These are phyloP conservation scores for Mercenaria mercenaria DNA, from an alignment of 1,140 invertebrate genomes.

Conservation along the genomic window DNA sequence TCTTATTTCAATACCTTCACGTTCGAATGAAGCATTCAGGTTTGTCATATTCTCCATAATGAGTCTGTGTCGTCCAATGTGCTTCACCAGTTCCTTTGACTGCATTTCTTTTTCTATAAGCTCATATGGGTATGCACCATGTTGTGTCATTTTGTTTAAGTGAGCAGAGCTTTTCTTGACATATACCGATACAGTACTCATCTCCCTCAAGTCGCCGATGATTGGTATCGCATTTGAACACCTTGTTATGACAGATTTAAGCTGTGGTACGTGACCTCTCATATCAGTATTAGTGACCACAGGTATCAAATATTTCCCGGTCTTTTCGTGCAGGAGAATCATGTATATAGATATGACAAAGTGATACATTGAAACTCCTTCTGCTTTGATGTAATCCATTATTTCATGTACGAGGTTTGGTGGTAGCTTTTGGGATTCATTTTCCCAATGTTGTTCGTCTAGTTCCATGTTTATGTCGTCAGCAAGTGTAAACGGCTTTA, in stretches of 20 bases:
- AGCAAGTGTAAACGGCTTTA: not conserved
- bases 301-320: not conserved
- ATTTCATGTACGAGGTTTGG: not conserved
- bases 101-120: not conserved
- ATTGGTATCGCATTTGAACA: conserved; percentile 9
- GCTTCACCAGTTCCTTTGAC: not conserved
- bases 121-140: not conserved
- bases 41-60: not conserved
- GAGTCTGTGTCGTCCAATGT: not conserved
- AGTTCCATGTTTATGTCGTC: not conserved
- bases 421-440: not conserved
- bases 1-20: not conserved
- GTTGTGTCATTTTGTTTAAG: not conserved
- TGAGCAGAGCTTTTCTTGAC: not conserved
- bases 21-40: not conserved
- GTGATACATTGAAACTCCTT: not conserved
- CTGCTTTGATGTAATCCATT: not conserved
- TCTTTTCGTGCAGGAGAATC: not conserved
- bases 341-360: not conserved
- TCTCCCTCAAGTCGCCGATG: not conserved
- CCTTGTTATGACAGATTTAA: not conserved
- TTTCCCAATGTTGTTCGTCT: not conserved
- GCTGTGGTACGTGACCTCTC: not conserved
- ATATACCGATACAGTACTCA: not conserved
- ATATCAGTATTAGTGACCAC: not conserved